phyloP scores from a whole-genome alignment of 1,140 invertebrate genomes.

The Marisa cornuarietis region DNA sequence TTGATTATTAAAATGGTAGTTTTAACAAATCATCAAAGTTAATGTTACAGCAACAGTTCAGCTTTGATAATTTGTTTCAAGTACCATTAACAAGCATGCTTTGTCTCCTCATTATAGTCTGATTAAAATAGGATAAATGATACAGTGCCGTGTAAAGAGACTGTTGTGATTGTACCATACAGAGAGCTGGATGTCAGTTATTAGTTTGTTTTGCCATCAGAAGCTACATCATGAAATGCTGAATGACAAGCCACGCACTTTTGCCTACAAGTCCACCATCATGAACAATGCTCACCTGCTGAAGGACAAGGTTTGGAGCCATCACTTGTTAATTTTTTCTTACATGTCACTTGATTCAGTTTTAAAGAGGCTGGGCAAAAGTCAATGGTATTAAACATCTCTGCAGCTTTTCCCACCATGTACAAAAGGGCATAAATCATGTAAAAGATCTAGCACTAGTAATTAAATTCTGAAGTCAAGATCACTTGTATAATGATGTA shows the following conservation, averaged over 20 bases:
- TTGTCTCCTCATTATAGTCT: neutral
- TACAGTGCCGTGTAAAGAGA: neutral
- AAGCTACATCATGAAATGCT: slow-evolving; percentile 52
- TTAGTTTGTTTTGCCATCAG: slow-evolving; percentile 20
- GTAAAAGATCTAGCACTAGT: too few relatives aligned
- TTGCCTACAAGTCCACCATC: slow-evolving; percentile 48
- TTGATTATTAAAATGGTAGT: too few relatives aligned
- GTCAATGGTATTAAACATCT: neutral
- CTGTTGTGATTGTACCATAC: neutral
- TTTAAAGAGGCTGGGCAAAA: neutral
- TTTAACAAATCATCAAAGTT: too few relatives aligned
- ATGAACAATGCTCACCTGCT: slow-evolving; percentile 43
- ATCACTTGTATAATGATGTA: too few relatives aligned
- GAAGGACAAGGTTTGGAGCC: slow-evolving; percentile 41
- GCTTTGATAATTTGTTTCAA: neutral
- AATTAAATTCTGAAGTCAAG: too few relatives aligned
- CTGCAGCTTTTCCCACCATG: neutral
- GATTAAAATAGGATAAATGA: neutral
- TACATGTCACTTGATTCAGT: neutral
- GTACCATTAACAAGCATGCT: slow-evolving; percentile 5
- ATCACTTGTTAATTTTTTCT: too few relatives aligned
- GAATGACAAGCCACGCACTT: slow-evolving; percentile 51
- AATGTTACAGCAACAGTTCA: too few relatives aligned
- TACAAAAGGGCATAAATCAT: too few relatives aligned
- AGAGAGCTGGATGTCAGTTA: neutral